These are phyloP conservation scores for Drosophila kikkawai DNA, from an alignment of 1,140 invertebrate species.

Conservation along the genomic window DNA sequence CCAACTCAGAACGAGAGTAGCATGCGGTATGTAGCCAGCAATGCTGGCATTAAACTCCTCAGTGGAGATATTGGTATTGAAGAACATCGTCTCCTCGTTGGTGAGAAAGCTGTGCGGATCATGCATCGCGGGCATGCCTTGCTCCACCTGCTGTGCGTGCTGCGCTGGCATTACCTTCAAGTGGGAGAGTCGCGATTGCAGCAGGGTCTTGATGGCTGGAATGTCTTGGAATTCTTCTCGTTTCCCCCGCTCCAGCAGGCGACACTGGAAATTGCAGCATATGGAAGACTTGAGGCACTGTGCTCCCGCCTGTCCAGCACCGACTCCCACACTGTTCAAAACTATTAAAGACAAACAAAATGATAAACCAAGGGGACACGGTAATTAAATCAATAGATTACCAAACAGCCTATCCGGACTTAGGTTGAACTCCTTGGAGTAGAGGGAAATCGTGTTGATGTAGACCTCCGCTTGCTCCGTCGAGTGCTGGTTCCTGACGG, in stretches of 20 bases:
- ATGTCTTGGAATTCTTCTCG: slow-evolving; percentile 44
- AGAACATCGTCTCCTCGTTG: slow-evolving; percentile 79
- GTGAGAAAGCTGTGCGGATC: slow-evolving; percentile 75
- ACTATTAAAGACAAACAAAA: slow-evolving; percentile 40
- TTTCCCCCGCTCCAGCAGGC: slow-evolving; percentile 38
- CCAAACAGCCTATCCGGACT: slow-evolving; percentile 66
- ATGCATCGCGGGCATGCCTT: slow-evolving; percentile 42
- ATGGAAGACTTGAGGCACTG: slow-evolving; percentile 71
- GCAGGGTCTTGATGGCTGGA: slow-evolving; percentile 50
- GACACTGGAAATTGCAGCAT: slow-evolving; percentile 69
- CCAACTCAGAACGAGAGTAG: slow-evolving; percentile 74
- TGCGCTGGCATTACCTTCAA: slow-evolving; percentile 56
- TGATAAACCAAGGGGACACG: too few species aligned
- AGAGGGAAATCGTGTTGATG: slow-evolving; percentile 71
- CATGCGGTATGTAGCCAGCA: slow-evolving; percentile 67
- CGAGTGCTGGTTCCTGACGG: slow-evolving; percentile 89
- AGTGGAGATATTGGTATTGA: slow-evolving; percentile 72
- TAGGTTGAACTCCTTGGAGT: slow-evolving; percentile 70
- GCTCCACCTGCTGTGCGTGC: slow-evolving; percentile 54
- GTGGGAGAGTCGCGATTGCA: slow-evolving; percentile 65
- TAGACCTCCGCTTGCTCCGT: slow-evolving; percentile 88
- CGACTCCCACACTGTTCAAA: slow-evolving; percentile 75
- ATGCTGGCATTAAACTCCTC: slow-evolving; percentile 82
- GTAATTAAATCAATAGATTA: slow-evolving; percentile 30
- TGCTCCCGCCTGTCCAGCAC: slow-evolving; percentile 58